Evolutionary conservation across 2,888 invertebrate genomes (phyloP).

Genomic region (Lysandra coridon): DNA sequence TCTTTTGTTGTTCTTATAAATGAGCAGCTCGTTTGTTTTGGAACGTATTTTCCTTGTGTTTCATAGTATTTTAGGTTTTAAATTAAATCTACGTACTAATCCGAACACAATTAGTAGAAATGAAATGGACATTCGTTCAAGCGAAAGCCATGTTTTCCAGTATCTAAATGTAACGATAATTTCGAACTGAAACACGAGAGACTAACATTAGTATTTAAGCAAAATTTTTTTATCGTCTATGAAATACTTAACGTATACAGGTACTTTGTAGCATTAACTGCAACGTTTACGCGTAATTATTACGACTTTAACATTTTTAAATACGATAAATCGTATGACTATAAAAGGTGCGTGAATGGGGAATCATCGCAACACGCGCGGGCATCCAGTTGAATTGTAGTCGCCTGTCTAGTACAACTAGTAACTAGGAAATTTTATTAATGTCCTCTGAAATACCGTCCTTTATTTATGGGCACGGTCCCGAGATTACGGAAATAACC

Average conservation of each 20-base stretch:
- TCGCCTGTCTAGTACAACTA: constrained; percentile 32
- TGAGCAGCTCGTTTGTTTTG: background rate
- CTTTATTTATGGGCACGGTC: constrained; percentile 23
- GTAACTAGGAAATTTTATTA: constrained; percentile 32
- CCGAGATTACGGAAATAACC: constrained; percentile 20
- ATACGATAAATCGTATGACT: background rate
- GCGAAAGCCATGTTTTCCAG: too few species aligned
- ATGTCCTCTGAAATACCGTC: constrained; percentile 31
- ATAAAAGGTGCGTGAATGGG: constrained; percentile 40
- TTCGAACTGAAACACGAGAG: too few species aligned
- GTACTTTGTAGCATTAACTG: background rate
- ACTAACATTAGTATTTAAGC: too few species aligned
- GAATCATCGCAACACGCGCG: constrained; percentile 53
- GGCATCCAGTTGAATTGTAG: constrained; percentile 38
- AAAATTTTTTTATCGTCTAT: too few species aligned
- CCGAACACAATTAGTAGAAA: background rate
- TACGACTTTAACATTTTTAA: background rate
- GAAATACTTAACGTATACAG: background rate
- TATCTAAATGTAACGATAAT: too few species aligned
- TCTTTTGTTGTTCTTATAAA: constrained; percentile 25
- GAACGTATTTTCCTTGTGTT: background rate
- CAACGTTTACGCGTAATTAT: background rate
- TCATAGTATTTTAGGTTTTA: background rate
- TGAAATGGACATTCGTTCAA: background rate
- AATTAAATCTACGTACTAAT: background rate